Base-by-base conservation (phyloP, 2,888 invertebrate genomes). In the Podotricha telesiphe region DNA sequence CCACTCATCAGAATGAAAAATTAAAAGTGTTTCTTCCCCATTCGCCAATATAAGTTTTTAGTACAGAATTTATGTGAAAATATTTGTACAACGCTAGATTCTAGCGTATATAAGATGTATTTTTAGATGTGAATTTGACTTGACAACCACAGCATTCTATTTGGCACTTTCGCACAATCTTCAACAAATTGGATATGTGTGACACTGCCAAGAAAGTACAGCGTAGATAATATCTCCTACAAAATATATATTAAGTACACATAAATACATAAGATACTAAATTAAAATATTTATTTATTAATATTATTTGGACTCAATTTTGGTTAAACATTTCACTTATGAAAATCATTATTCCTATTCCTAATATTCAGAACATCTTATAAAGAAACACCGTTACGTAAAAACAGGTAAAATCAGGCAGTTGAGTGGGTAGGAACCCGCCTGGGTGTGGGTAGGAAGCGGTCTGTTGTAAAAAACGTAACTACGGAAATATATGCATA, bases 401-500 rank as follows among this genome's bases (percentile, higher is more conserved):
- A 61, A 61, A 66, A 56, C n/a, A n/a, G n/a, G n/a, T 28, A 17
- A 53, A 67, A 19, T 34, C 10, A 53, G 28, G 42, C 61, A 67
- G 67, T n/a, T 64, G 71, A 71, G 64, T 50, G 64, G 53, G 71
- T 22, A 64, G 40, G 20, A 64, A 42, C 69, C 71, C 67, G 56
- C 48, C 59, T 64, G 66, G n/a, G n/a, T n/a, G n/a, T n/a, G n/a
- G n/a, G n/a, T n/a, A n/a, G n/a, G 66, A 63, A 67, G 69, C 69
- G 58, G 69, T 67, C 67, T 61, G 67, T 71, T 67, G 69, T 71
- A 71, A 71, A 71, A 71, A 71, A 69, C 66, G 59, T 53, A 63
- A 64, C 69, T 69, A 74, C 68, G 68, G 67, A 69, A 69, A 70
- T 69, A 71, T 68, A 75, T 69, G 72, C 68, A 72, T 69, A 69